These are phyloP conservation scores for Priocnemis perturbator DNA, from an alignment of 2,888 invertebrate genomes.

Conservation along the genomic window DNA sequence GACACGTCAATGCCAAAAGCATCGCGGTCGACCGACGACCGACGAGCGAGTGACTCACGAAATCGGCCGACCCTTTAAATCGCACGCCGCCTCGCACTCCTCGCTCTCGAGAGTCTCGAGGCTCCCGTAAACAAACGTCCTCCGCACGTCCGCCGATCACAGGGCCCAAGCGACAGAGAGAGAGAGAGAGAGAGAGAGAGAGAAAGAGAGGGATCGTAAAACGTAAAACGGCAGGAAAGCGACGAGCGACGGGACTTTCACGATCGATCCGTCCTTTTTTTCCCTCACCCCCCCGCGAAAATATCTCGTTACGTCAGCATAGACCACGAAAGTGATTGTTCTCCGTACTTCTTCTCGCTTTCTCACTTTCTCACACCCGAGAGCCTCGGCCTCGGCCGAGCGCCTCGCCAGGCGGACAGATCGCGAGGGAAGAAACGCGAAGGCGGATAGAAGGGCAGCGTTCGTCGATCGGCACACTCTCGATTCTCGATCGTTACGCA, in stretches of 20 bases:
- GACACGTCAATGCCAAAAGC: too few relatives aligned
- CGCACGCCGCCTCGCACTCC: background rate
- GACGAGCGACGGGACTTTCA: constrained; percentile 30
- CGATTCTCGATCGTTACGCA: too few relatives aligned
- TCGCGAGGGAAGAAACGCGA: background rate
- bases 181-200: too few relatives aligned
- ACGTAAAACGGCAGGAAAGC: constrained; percentile 18
- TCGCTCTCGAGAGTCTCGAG: too few relatives aligned
- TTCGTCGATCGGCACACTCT: background rate
- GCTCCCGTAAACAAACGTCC: background rate
- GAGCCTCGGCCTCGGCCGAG: background rate
- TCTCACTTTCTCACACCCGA: constrained; percentile 13
- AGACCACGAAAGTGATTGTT: constrained; percentile 30
- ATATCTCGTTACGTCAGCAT: constrained; percentile 20
- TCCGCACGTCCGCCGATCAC: background rate
- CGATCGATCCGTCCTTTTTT: constrained; percentile 15
- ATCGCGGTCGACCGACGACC: too few relatives aligned
- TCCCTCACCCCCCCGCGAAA: background rate
- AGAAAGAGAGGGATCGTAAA: constrained; percentile 5
- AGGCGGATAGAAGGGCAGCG: background rate
- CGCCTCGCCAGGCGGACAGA: background rate
- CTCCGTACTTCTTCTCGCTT: constrained; percentile 3
- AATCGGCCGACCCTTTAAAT: background rate
- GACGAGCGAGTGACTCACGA: too few relatives aligned
- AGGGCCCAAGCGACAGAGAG: background rate